Evolutionary conservation across 2,113 vertebrate genomes (phyloP).

Genomic region (Orycteropus afer): DNA sequence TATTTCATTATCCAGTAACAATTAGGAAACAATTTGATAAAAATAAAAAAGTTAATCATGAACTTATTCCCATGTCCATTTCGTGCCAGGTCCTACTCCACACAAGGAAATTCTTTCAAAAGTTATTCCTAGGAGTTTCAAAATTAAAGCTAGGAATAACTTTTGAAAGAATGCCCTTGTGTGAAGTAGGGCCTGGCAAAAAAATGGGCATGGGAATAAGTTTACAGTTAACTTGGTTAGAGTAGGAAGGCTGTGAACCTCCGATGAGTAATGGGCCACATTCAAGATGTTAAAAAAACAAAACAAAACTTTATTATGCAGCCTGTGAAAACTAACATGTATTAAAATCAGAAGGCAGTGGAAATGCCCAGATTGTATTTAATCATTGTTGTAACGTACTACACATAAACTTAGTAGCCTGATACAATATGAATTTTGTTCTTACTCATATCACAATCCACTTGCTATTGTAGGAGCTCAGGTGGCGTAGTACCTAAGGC

Average conservation of each 20-base stretch:
- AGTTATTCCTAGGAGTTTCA: not conserved
- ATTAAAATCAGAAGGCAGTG: not conserved
- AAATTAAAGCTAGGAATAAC: too few relatives aligned
- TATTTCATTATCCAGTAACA: not conserved
- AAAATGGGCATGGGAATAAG: not conserved
- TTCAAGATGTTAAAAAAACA: not conserved
- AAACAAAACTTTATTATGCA: not conserved
- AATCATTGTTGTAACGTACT: not conserved
- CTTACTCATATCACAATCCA: not conserved
- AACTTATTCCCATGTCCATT: not conserved
- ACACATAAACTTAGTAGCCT: not conserved
- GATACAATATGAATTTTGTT: not conserved
- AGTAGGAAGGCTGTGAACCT: not conserved
- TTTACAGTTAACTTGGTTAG: not conserved
- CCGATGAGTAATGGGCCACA: not conserved
- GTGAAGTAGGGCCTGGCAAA: not conserved
- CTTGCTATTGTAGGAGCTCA: too few relatives aligned
- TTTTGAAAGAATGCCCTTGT: not conserved
- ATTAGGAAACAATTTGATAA: not conserved
- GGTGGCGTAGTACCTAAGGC: too few relatives aligned
- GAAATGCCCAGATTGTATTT: not conserved
- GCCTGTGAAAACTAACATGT: not conserved
- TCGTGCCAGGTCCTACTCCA: not conserved
- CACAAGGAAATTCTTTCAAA: not conserved
- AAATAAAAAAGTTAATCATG: not conserved